These are phyloP conservation scores for Nyleta sp. DNA, from an alignment of 2,888 invertebrate species.

Conservation along the genomic window DNA sequence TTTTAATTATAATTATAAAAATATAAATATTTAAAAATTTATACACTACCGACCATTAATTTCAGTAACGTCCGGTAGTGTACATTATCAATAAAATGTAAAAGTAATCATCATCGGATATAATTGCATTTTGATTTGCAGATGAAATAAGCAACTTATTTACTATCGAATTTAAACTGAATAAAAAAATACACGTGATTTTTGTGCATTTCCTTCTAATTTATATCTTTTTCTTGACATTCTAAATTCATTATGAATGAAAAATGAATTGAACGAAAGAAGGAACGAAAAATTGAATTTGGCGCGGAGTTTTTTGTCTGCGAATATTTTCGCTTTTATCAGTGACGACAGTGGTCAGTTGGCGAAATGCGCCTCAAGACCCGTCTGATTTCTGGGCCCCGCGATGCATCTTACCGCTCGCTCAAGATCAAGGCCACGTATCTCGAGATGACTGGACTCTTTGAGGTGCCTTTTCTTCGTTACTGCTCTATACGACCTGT, in stretches of 20 bases:
- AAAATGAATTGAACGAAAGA: not conserved
- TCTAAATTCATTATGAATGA: no score
- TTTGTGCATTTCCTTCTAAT: no score
- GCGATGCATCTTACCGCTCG: conserved; percentile 74
- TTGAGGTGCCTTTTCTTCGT: conserved; percentile 73
- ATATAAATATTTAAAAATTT: no score
- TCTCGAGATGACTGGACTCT: conserved; percentile 80
- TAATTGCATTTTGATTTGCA: no score
- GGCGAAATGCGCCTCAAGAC: conserved; percentile 72
- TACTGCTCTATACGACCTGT: conserved; percentile 55
- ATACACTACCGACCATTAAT: no score
- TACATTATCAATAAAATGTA: not conserved
- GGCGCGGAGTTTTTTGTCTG: conserved; percentile 17
- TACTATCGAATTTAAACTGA: no score
- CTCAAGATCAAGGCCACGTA: conserved; percentile 81
- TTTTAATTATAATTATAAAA: not conserved
- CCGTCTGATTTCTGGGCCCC: conserved; percentile 74
- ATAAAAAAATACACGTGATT: no score
- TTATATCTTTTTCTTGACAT: no score
- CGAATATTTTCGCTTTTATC: conserved; percentile 36
- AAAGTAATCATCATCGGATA: not conserved
- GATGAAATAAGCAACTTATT: no score
- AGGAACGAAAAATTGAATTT: no score
- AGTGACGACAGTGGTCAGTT: conserved; percentile 57
- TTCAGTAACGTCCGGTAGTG: no score